phyloP scores from a whole-genome alignment of 64 coral and sea anemone genomes.

The Trachythela sp. region DNA sequence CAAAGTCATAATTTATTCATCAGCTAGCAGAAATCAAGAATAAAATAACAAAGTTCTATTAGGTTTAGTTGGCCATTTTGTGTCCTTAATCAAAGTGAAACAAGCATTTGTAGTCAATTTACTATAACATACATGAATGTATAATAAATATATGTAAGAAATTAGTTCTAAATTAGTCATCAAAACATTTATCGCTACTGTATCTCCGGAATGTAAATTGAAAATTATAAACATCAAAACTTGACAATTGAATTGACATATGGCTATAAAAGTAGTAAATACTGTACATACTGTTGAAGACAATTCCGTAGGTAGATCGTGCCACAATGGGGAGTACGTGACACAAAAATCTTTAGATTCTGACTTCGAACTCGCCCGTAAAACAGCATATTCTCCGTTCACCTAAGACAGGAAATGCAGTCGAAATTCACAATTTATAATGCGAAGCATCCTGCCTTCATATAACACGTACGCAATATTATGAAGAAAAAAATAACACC shows the following conservation, averaged over 20 bases:
- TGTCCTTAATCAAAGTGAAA: no score
- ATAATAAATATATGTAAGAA: no score
- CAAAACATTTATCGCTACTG: no score
- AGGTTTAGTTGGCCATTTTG: no score
- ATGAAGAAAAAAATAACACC: background rate
- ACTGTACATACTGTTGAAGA: background rate
- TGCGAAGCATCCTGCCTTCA: background rate
- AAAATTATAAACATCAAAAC: no score
- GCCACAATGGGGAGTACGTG: background rate
- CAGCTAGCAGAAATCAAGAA: no score
- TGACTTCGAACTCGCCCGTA: background rate
- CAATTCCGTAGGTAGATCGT: background rate
- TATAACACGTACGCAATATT: background rate
- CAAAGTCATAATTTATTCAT: no score
- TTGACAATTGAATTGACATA: background rate
- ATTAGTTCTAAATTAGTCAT: no score
- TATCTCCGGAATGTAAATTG: no score
- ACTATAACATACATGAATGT: no score
- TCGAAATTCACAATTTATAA: background rate
- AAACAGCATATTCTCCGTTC: background rate
- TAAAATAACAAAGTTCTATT: no score
- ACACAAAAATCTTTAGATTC: background rate
- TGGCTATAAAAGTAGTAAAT: background rate
- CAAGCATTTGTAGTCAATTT: no score
- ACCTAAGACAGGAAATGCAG: background rate